These are phyloP conservation scores for Trichoplusia ni DNA, from an alignment of 1,140 invertebrate genomes.

Conservation along the genomic window DNA sequence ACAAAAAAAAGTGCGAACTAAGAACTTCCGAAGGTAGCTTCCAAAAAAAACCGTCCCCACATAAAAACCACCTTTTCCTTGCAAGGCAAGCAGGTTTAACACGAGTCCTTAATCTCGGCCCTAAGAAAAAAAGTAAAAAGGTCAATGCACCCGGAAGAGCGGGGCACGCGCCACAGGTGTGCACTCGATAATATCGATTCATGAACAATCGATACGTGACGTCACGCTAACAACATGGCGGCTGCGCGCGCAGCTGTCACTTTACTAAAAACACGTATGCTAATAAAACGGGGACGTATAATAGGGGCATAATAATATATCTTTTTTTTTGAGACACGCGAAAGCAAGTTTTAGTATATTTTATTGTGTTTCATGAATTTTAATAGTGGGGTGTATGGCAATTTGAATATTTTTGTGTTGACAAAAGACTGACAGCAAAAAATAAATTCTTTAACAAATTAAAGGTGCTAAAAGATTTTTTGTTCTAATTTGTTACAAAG, in stretches of 20 bases:
- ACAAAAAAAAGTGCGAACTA: no score
- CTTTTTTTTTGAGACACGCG: slow-evolving; percentile 29
- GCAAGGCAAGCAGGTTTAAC: no score
- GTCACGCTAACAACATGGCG: slow-evolving; percentile 57
- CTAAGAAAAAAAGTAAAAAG: slow-evolving; percentile 43
- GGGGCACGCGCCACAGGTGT: slow-evolving; percentile 67
- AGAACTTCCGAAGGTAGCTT: no score
- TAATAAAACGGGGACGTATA: slow-evolving; percentile 57
- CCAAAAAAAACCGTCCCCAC: not conserved
- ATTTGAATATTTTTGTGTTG: not conserved
- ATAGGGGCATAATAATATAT: slow-evolving; percentile 44
- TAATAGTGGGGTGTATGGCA: not conserved
- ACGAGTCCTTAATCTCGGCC: not conserved
- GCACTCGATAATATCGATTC: slow-evolving; percentile 70
- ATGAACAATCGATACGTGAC: slow-evolving; percentile 69
- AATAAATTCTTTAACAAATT: no score
- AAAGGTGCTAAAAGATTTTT: no score
- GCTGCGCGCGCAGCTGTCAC: slow-evolving; percentile 65
- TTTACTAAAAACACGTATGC: slow-evolving; percentile 41
- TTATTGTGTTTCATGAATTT: slow-evolving; percentile 19
- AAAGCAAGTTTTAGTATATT: slow-evolving; percentile 24
- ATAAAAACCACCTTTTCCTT: not conserved
- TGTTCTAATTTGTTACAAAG: no score
- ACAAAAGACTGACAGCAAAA: no score
- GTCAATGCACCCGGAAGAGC: slow-evolving; percentile 63